Conservation (phyloP, 1,140 invertebrate species). For the Akabosia matsudoensis region DNA sequence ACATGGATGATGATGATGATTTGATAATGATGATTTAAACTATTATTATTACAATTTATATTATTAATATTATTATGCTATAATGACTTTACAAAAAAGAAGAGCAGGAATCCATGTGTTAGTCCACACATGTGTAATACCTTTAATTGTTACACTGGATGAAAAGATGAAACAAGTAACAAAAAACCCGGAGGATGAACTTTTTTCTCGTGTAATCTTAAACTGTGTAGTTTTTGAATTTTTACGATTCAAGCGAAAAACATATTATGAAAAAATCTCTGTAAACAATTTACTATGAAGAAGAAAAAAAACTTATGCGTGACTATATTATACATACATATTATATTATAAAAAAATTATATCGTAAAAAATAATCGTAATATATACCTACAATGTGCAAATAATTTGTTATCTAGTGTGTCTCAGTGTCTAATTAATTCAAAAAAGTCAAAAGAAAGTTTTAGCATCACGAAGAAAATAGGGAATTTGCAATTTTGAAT, state of each 20-base stretch:
- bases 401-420: slow-evolving; percentile 12
- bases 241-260: neutral
- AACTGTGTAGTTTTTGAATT: neutral
- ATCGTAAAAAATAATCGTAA: slow-evolving; percentile 5
- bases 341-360: neutral
- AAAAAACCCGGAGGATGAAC: neutral
- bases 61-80: neutral
- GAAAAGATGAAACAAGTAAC: too few species aligned
- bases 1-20: neutral
- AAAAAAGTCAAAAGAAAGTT: too few species aligned
- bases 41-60: neutral
- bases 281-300: neutral
- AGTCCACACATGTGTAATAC: too few species aligned
- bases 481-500: too few species aligned
- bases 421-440: slow-evolving; percentile 2
- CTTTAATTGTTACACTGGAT: too few species aligned
- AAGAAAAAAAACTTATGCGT: neutral
- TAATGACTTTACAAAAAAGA: neutral
- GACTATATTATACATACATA: neutral
- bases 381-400: neutral
- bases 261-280: neutral
- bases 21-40: neutral
- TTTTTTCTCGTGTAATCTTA: neutral
- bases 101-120: too few species aligned
- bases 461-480: too few species aligned